These are phyloP conservation scores for Hyppa rectilinea DNA, from an alignment of 2,888 invertebrate species.

Conservation along the genomic window DNA sequence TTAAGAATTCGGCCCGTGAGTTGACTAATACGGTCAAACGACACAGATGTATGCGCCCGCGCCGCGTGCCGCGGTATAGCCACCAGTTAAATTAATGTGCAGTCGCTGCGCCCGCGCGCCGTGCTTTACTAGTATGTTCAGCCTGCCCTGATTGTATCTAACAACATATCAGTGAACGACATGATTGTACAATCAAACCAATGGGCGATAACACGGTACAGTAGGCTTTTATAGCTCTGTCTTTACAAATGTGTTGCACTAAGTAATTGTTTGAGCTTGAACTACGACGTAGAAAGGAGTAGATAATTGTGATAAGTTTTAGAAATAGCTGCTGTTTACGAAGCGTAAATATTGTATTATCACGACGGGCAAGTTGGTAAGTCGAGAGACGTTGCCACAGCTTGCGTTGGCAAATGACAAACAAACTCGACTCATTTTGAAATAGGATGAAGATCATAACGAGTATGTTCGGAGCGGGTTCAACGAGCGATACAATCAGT, in stretches of 20 bases:
- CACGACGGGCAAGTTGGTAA: slow-evolving; percentile 3
- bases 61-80: slow-evolving; percentile 35
- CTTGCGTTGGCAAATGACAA: slow-evolving; percentile 46
- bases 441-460: slow-evolving; percentile 49
- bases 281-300: background rate
- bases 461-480: slow-evolving; percentile 43
- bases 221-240: slow-evolving; percentile 2
- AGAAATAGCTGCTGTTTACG: slow-evolving; percentile 22
- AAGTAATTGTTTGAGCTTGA: slow-evolving; percentile 28
- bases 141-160: slow-evolving; percentile 56
- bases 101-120: slow-evolving; percentile 38
- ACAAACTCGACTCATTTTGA: slow-evolving; percentile 50
- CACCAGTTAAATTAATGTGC: slow-evolving; percentile 56
- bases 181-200: slow-evolving; percentile 36
- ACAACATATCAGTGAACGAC: slow-evolving; percentile 52
- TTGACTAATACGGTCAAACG: slow-evolving; percentile 65
- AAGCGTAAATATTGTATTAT: slow-evolving; percentile 38
- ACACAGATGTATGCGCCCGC: slow-evolving; percentile 59
- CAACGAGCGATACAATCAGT: slow-evolving; percentile 56
- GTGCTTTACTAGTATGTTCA: slow-evolving; percentile 35
- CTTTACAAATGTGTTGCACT: background rate
- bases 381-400: slow-evolving; percentile 24
- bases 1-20: slow-evolving; percentile 64
- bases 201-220: slow-evolving; percentile 14
- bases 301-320: slow-evolving; percentile 11